A percentile compares a stretch with the other conserved stretches of the same genome.
These are phyloP conservation scores for Helicoverpa assulta DNA, from an alignment of 2,888 invertebrate genomes.

Conservation along the genomic window DNA sequence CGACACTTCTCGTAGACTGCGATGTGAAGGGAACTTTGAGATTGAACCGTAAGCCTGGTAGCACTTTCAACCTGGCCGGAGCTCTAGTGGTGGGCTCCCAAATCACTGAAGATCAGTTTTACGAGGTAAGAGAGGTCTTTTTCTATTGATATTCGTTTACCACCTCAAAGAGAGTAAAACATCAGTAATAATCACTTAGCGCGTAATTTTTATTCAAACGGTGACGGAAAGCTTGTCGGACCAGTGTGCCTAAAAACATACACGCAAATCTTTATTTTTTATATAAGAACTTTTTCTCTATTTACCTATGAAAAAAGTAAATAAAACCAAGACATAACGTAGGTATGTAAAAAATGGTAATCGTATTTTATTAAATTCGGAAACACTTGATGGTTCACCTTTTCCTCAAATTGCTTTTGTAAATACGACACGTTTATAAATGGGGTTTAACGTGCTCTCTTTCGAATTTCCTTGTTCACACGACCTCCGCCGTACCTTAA, in stretches of 20 bases:
- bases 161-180: background rate
- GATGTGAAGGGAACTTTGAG: slow-evolving; percentile 91
- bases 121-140: slow-evolving; percentile 82
- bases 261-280: no score
- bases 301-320: no score
- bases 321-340: no score
- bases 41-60: slow-evolving; percentile 90
- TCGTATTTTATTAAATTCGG: no score
- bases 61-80: slow-evolving; percentile 92
- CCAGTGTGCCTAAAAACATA: no score
- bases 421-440: background rate
- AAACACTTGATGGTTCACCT: background rate
- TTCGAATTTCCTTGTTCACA: background rate
- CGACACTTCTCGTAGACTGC: slow-evolving; percentile 94
- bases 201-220: no score
- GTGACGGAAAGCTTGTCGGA: no score
- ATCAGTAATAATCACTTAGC: no score
- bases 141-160: no score
- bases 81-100: slow-evolving; percentile 94
- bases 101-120: slow-evolving; percentile 93
- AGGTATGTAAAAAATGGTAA: no score
- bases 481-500: background rate
- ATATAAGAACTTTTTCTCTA: no score
- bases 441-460: background rate
- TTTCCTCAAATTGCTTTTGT: slow-evolving; percentile 1